Conservation (phyloP, 2,113 vertebrate genomes). For the Xiphophorus maculatus region DNA sequence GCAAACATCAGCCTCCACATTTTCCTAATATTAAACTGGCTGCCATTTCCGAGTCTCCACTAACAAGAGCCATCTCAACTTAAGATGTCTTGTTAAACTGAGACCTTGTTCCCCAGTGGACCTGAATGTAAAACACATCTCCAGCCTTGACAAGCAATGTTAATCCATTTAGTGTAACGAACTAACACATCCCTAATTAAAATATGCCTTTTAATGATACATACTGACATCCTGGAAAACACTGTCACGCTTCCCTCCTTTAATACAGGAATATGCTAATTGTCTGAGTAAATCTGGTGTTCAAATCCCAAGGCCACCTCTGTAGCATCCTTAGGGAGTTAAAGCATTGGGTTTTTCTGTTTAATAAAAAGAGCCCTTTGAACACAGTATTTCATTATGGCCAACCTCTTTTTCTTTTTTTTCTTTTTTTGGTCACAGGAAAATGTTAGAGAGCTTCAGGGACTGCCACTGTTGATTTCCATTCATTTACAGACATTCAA, state of each 20-base stretch:
- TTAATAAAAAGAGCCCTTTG: constrained; percentile 32
- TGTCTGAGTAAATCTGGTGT: constrained; percentile 82
- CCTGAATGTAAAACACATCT: constrained; percentile 81
- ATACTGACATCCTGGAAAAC: constrained; percentile 81
- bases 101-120: constrained; percentile 79
- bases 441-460: constrained; percentile 13
- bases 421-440: constrained; percentile 24
- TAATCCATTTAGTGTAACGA: constrained; percentile 85
- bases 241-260: constrained; percentile 80
- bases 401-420: not conserved
- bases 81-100: constrained; percentile 76
- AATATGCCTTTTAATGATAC: constrained; percentile 85
- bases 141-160: constrained; percentile 80
- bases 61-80: constrained; percentile 73
- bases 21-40: constrained; percentile 66
- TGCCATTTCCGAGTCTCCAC: constrained; percentile 58
- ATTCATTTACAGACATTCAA: constrained; percentile 57
- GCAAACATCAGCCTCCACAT: constrained; percentile 44
- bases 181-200: constrained; percentile 84
- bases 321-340: constrained; percentile 68
- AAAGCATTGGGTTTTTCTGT: constrained; percentile 40
- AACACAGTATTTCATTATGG: constrained; percentile 30
- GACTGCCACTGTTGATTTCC: constrained; percentile 51
- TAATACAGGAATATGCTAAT: constrained; percentile 86
- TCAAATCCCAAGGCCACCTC: constrained; percentile 75